A percentile compares a stretch with the other conserved stretches of the same genome.
Conservation (phyloP, 2,888 invertebrate genomes). For the Spatulosminthurus flaviceps region DNA sequence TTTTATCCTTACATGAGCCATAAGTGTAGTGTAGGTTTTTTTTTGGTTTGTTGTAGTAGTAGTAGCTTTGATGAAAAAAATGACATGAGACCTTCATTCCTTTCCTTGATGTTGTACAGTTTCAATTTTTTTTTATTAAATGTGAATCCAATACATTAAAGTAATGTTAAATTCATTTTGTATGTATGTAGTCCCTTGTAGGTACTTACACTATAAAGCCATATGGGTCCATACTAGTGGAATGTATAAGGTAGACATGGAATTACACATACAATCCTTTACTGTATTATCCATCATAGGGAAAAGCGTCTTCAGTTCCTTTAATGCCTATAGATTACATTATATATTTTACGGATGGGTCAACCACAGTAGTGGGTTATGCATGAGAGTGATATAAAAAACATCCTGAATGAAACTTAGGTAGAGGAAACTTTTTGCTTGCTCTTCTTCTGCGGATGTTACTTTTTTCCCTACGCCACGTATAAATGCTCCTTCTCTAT, state of each 20-base stretch:
- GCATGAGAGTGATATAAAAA: constrained; percentile 22
- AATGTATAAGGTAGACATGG: not conserved
- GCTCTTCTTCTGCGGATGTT: constrained; percentile 32
- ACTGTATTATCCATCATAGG: constrained; percentile 14
- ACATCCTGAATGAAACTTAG: not conserved
- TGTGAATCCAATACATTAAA: not conserved
- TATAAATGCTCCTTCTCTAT: too few relatives aligned
- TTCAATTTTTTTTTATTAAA: not conserved
- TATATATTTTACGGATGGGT: constrained; percentile 31
- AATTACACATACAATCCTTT: constrained; percentile 26
- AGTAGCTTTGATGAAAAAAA: too few relatives aligned
- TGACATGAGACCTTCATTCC: too few relatives aligned
- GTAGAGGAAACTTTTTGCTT: constrained; percentile 32
- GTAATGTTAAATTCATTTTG: not conserved
- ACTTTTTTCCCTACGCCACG: not conserved
- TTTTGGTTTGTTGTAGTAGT: not conserved
- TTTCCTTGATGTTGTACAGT: not conserved
- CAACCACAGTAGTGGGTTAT: constrained; percentile 37
- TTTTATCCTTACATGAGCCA: not conserved
- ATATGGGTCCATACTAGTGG: not conserved
- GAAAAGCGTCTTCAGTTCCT: not conserved
- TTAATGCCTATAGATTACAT: constrained; percentile 31
- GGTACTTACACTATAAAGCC: too few relatives aligned
- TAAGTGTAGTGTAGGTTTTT: not conserved
- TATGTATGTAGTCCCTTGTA: not conserved